phyloP scores from a whole-genome alignment of 2,113 vertebrate species.

The Urocynchramus pylzowi region DNA sequence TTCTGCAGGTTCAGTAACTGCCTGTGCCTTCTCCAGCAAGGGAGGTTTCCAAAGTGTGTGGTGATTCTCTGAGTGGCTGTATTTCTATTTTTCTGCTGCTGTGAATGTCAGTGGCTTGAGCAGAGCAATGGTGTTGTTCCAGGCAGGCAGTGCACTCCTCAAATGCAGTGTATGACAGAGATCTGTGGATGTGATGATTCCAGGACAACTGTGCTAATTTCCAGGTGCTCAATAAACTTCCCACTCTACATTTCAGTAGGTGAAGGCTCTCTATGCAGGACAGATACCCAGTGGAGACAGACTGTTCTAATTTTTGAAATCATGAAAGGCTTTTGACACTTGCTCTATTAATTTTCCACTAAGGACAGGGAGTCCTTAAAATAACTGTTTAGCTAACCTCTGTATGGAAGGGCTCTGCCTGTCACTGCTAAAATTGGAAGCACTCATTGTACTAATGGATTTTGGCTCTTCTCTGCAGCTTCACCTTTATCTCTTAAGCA shows the following conservation, averaged over 20 bases:
- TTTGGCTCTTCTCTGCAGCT: slow-evolving; percentile 48
- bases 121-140: background rate
- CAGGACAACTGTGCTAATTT: background rate
- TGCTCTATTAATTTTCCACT: slow-evolving; percentile 61
- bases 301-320: slow-evolving; percentile 56
- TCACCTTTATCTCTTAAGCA: slow-evolving; percentile 49
- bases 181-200: background rate
- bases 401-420: slow-evolving; percentile 45
- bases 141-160: background rate
- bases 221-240: slow-evolving; percentile 22
- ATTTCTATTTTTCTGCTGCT: background rate
- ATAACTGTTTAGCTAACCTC: slow-evolving; percentile 71
- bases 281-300: slow-evolving; percentile 24
- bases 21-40: background rate
- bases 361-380: slow-evolving; percentile 67
- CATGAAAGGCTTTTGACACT: slow-evolving; percentile 60
- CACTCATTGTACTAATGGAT: slow-evolving; percentile 60
- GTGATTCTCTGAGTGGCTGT: background rate
- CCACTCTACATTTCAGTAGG: slow-evolving; percentile 10
- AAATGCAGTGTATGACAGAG: background rate
- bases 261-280: slow-evolving; percentile 22
- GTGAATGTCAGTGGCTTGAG: background rate
- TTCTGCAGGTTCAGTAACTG: background rate
- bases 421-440: slow-evolving; percentile 57
- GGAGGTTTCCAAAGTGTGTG: background rate